Evolutionary conservation across 1,140 invertebrate genomes (phyloP), one percentile per base, ranked within the genome.

Genomic region (Harpegnathos saltator): DNA sequence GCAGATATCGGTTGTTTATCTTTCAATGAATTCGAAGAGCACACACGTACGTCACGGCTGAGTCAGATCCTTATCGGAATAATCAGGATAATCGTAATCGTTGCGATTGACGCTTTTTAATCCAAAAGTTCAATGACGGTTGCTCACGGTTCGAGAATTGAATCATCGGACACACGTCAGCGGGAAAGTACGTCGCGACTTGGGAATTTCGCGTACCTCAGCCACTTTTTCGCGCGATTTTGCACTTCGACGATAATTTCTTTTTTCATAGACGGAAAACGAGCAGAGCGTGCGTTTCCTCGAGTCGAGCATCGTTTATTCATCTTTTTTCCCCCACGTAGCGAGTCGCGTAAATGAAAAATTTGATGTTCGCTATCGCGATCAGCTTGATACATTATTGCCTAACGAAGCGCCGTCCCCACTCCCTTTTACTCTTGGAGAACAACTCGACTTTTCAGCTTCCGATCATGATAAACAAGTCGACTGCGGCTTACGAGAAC

Each of bases 381-480:
- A 84, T 84, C 59, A 54, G 56, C 44, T 63, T 74, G 86, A 84
- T 86, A 84, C 48, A 59, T 78, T 75, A 80, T 78, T 82, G 58
- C 75, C 68, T 72, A 71, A 81, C 56, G 66, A 75, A 61, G 63
- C 62, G 52, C 69, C 48, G 54, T 29, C 63, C 65, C 56, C 61
- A 62, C 75, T 66, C 71, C n/a, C 5, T 58, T 50, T 61, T n/a
- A 33, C 66, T 74, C 77, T 83, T 85, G 48, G 66, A 66, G 86
- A 89, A 89, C 74, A 89, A 89, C 62, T 73, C 65, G 78, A 88
- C 83, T 87, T 87, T 87, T 87, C 87, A 89, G 87, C 86, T 87
- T 68, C 59, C 74, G 62, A 89, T 89, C 86, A 74, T 74, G 87
- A 89, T 89, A 89, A 89, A 85, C 83, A 71, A 85, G 83, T 81